These are phyloP conservation scores for Rhizoglyphus robini DNA, from an alignment of 1,140 invertebrate species.

Conservation along the genomic window DNA sequence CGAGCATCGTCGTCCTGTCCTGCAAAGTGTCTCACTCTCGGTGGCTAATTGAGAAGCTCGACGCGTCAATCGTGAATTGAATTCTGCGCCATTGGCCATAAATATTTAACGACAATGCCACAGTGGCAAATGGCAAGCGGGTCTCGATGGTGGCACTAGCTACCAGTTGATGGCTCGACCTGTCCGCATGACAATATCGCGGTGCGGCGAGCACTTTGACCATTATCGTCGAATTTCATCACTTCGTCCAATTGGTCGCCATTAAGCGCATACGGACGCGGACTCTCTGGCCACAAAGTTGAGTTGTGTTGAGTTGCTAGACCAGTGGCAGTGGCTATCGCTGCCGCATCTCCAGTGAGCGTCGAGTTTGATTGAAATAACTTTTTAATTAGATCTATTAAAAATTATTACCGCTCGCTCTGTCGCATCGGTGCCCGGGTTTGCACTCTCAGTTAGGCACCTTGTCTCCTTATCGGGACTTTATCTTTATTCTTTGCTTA, in stretches of 20 bases:
- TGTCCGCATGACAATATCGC: neutral
- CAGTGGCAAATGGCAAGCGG: too few species aligned
- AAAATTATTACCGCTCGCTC: conserved; percentile 6
- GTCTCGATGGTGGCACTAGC: neutral
- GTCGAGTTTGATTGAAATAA: conserved; percentile 11
- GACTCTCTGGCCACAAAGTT: too few species aligned
- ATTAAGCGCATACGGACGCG: neutral
- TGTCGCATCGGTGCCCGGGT: too few species aligned
- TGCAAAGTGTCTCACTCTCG: neutral
- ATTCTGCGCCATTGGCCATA: too few species aligned
- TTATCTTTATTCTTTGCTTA: conserved; percentile 8
- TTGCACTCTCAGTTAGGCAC: neutral
- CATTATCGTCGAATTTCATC: neutral
- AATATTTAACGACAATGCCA: too few species aligned
- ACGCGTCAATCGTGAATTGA: neutral
- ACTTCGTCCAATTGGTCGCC: neutral
- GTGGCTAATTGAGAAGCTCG: neutral
- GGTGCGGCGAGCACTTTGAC: too few species aligned
- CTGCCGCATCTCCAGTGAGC: neutral
- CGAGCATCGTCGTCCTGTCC: neutral
- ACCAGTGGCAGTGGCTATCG: too few species aligned
- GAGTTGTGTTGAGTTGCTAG: too few species aligned
- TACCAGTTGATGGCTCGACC: neutral
- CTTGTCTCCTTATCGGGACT: neutral
- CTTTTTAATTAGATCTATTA: conserved; percentile 15